phyloP scores from a whole-genome alignment of 2,797 vertebrate species.

The Catharus ustulatus region DNA sequence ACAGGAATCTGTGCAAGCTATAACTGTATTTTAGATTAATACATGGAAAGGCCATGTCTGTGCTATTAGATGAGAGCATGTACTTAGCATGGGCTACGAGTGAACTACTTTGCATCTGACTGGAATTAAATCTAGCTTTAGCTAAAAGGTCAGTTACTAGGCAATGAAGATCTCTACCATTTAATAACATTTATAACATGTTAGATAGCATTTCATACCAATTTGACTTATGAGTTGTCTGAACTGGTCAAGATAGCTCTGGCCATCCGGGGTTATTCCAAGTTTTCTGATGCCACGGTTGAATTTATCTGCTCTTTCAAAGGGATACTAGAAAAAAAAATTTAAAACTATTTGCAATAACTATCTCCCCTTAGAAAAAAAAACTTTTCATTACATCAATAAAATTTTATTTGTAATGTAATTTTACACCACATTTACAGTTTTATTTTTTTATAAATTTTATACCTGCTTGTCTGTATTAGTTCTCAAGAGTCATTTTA shows the following conservation, averaged over 20 bases:
- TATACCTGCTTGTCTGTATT: background rate
- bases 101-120: background rate
- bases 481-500: background rate
- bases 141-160: background rate
- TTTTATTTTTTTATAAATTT: background rate
- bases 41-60: background rate
- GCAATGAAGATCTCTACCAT: background rate
- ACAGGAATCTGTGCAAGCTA: background rate
- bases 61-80: background rate
- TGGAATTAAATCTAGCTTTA: background rate
- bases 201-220: slow-evolving; percentile 78
- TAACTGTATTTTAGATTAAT: background rate
- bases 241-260: slow-evolving; percentile 98
- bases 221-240: slow-evolving; percentile 98
- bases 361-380: background rate
- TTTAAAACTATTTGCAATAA: background rate
- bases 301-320: slow-evolving; percentile 98
- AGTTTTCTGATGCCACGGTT: slow-evolving; percentile 97
- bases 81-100: background rate
- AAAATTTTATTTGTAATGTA: background rate
- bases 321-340: slow-evolving; percentile 87
- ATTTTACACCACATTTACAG: background rate
- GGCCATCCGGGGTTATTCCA: slow-evolving; percentile 95
- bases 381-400: background rate
- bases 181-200: background rate